Evolutionary conservation across 35 echinoderm and acorn worm species (phyloP).

Genomic region (Apostichopus californicus): DNA sequence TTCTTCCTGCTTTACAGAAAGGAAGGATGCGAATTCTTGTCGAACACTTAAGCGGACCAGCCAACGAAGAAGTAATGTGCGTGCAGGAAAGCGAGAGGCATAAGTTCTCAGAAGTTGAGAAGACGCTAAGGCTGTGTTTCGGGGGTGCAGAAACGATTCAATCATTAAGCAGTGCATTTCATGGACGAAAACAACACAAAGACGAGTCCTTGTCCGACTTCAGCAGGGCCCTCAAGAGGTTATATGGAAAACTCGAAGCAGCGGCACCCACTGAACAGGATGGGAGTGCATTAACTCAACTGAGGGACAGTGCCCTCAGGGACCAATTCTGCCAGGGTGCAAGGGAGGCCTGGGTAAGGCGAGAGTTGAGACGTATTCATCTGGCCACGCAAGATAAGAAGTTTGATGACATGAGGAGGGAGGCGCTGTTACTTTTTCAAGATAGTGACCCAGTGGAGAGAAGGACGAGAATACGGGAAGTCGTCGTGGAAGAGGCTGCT

Average conservation of each 20-base stretch:
- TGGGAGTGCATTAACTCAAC: slow-evolving; percentile 26
- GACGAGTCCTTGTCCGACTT: background rate
- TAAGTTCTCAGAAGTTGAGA: background rate
- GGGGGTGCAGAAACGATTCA: slow-evolving; percentile 36
- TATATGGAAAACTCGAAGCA: slow-evolving; percentile 48
- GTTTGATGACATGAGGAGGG: slow-evolving; percentile 58
- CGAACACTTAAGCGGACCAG: slow-evolving; percentile 25
- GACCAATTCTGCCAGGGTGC: slow-evolving; percentile 56
- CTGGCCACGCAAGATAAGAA: background rate
- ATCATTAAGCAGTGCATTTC: slow-evolving; percentile 20
- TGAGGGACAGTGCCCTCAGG: slow-evolving; percentile 47
- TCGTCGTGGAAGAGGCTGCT: too few species aligned
- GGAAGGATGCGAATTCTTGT: slow-evolving; percentile 15
- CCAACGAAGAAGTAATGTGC: slow-evolving; percentile 45
- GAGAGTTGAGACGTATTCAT: slow-evolving; percentile 57
- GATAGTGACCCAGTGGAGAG: background rate
- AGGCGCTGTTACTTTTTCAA: slow-evolving; percentile 50
- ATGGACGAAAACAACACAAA: too few species aligned
- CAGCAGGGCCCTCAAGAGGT: slow-evolving; percentile 44
- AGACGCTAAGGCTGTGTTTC: slow-evolving; percentile 44
- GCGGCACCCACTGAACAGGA: slow-evolving; percentile 36
- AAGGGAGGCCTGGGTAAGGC: slow-evolving; percentile 50
- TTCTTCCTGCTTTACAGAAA: background rate
- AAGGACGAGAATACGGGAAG: too few species aligned
- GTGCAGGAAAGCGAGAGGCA: background rate